Evolutionary conservation across 92 coral and sea anemone species (phyloP).

Genomic region (Umimayanthus kanabou): DNA sequence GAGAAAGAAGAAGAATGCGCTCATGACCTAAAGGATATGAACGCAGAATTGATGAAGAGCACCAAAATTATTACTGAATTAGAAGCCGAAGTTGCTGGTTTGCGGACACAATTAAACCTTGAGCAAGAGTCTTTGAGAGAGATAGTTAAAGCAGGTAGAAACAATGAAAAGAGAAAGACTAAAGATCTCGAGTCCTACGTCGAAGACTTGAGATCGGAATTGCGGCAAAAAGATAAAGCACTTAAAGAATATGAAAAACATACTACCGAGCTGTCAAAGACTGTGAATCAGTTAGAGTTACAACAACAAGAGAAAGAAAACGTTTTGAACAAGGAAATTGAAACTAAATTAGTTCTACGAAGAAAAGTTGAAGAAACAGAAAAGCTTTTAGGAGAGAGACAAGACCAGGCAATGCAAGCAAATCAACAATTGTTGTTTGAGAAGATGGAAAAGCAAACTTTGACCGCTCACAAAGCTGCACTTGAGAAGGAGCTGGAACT

Average conservation of each 20-base stretch:
- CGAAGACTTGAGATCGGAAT: not conserved
- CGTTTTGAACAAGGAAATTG: not conserved
- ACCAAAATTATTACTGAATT: not conserved
- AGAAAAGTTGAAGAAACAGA: conserved; percentile 11
- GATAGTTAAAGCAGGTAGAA: not conserved
- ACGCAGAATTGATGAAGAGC: not conserved
- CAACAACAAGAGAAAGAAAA: conserved; percentile 5
- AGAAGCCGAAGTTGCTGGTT: conserved; percentile 3
- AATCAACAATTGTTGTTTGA: not conserved
- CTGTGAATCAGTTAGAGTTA: not conserved
- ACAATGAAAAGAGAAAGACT: conserved; percentile 12
- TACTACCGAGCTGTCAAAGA: not conserved
- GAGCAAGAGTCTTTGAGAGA: conserved; percentile 1
- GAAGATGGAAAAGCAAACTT: conserved; percentile 23
- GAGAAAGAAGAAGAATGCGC: not conserved
- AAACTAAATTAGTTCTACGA: not conserved
- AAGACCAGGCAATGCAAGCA: not conserved
- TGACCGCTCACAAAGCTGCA: not conserved
- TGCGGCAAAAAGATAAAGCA: conserved; percentile 13
- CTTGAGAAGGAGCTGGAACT: conserved; percentile 30
- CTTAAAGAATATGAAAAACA: not conserved
- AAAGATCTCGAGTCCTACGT: not conserved
- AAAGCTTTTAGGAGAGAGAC: not conserved
- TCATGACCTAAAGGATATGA: not conserved
- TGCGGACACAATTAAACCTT: not conserved